Evolutionary conservation across 2,888 invertebrate genomes (phyloP).

Genomic region (Gastrophysa polygoni): DNA sequence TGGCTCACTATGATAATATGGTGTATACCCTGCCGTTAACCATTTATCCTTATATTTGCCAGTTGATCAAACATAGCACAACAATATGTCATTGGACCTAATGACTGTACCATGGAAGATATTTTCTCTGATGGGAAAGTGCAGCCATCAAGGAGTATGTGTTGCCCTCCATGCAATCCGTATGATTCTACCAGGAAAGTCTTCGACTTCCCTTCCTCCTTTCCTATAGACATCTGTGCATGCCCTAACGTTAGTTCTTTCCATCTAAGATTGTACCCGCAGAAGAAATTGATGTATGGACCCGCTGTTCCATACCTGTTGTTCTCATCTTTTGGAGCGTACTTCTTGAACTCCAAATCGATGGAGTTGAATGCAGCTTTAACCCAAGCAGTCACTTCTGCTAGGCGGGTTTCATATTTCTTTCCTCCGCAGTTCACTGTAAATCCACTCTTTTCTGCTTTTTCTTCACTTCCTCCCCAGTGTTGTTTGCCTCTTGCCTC

Average conservation of each 20-base stretch:
- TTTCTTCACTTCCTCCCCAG: not conserved
- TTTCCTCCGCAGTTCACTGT: not conserved
- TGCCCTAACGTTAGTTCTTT: conserved; percentile 32
- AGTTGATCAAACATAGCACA: conserved; percentile 28
- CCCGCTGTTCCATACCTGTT: conserved; percentile 33
- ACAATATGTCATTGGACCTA: conserved; percentile 37
- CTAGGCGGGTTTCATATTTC: not conserved
- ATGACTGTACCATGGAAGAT: conserved; percentile 36
- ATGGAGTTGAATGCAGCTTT: not conserved
- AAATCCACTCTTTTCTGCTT: not conserved
- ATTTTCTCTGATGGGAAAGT: conserved; percentile 36
- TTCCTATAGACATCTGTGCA: conserved; percentile 26
- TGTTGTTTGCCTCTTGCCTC: not conserved
- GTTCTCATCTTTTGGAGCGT: conserved; percentile 2
- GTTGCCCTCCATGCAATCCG: conserved; percentile 31
- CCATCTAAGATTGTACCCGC: conserved; percentile 14
- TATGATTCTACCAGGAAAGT: conserved; percentile 23
- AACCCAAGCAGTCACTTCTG: not conserved
- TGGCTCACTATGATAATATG: too few relatives aligned
- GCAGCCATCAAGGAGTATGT: conserved; percentile 33
- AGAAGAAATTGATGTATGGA: conserved; percentile 29
- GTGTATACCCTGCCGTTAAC: conserved; percentile 36
- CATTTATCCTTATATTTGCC: conserved; percentile 34
- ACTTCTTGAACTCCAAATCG: conserved; percentile 16
- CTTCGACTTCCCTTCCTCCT: conserved; percentile 15